Evolutionary conservation across 1,140 invertebrate genomes (phyloP).

Genomic region (Akabosia matsudoensis): DNA sequence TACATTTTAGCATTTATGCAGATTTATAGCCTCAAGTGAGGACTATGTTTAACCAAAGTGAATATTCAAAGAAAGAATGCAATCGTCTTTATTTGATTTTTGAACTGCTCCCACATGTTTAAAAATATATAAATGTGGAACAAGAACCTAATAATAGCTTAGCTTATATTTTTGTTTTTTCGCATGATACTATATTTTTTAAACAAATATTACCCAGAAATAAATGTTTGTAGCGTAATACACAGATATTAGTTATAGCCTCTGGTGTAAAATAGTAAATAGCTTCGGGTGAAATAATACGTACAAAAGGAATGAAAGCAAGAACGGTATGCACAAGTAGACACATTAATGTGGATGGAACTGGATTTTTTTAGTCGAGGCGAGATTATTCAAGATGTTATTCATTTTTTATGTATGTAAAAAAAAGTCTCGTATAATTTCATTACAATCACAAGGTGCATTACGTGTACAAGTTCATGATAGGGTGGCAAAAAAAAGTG

Average conservation of each 20-base stretch:
- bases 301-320: not conserved
- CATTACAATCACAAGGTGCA: too few species aligned
- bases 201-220: too few species aligned
- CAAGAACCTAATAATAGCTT: not conserved
- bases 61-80: not conserved
- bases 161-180: not conserved
- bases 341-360: not conserved
- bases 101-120: not conserved
- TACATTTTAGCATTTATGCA: constrained; percentile 19
- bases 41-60: not conserved
- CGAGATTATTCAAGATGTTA: too few species aligned
- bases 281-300: not conserved
- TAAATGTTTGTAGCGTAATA: too few species aligned
- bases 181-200: constrained; percentile 1
- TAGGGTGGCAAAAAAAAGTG: too few species aligned
- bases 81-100: not conserved
- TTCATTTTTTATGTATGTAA: too few species aligned
- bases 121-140: not conserved
- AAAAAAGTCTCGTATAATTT: too few species aligned
- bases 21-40: not conserved
- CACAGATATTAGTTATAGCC: not conserved
- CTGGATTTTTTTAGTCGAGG: constrained; percentile 17
- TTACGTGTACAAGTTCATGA: too few species aligned
- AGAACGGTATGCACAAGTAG: not conserved
- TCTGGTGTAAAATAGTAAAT: constrained; percentile 24